These are phyloP conservation scores for Procambarus virginalis DNA, from an alignment of 1,140 invertebrate genomes.

Conservation along the genomic window DNA sequence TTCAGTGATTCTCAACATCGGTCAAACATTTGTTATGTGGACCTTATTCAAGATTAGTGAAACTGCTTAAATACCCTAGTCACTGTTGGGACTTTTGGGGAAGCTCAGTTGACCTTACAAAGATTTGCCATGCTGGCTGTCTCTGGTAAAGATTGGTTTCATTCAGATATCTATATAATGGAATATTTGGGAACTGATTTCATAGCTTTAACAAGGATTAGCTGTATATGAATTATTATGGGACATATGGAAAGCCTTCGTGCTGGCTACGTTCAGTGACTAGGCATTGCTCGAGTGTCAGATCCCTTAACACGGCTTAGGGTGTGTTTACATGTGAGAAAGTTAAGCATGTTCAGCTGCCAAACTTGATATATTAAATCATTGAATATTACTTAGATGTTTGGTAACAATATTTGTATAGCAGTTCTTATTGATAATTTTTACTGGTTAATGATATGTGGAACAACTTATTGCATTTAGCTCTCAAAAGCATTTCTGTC, in stretches of 20 bases:
- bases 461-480: not conserved
- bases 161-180: conserved; percentile 24
- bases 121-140: not conserved
- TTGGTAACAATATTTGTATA: conserved; percentile 1
- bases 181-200: conserved; percentile 5
- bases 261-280: conserved; percentile 44
- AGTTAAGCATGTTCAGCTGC: not conserved
- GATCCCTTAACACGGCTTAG: not conserved
- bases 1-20: conserved; percentile 19
- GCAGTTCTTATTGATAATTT: not conserved
- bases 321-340: not conserved
- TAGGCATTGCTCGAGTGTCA: conserved; percentile 43
- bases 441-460: not conserved
- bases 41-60: not conserved
- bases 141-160: conserved; percentile 6
- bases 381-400: not conserved
- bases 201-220: conserved; percentile 39
- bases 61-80: conserved; percentile 24
- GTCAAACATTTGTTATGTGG: conserved; percentile 8
- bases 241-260: conserved; percentile 61
- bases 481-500: not conserved
- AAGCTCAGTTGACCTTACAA: conserved; percentile 10
- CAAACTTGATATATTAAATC: not conserved
- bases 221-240: conserved; percentile 54
- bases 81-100: not conserved